Evolutionary conservation across 2,888 invertebrate genomes (phyloP), one percentile per base, ranked within the genome.

Genomic region (Morpho helenor): DNA sequence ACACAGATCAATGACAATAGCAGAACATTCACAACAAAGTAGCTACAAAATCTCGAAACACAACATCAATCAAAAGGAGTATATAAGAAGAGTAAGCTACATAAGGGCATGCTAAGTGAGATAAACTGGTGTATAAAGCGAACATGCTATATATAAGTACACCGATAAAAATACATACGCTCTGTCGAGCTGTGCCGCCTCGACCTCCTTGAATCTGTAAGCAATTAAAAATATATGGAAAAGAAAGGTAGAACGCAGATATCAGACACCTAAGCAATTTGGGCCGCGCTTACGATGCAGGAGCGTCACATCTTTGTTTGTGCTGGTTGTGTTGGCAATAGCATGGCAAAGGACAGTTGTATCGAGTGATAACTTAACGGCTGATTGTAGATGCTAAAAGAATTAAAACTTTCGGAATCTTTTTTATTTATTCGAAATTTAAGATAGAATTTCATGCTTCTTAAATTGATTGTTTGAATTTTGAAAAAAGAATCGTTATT

Each of bases 131-230:
- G 73, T 67, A 73, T 31, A 67, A 80, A 80, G 73, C 72, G 73
- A 70, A 67, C 68, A 77, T 84, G 82, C 80, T 71, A 73, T 66
- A 45, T 16, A 68, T 69, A 73, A 73, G 72, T 69, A 77, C 82
- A 80, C 81, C 74, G 80, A 80, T 84, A 85, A 84, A 80, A 82
- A 92, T 95, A 95, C 95, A 93, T 95, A 95, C 95, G 95, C 93
- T 94, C 95, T 92, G 91, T 95, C 95, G 93, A 95, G 87, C 73
- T 92, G 93, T 79, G 95, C 94, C 85, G 94, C 94, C 93, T 95
- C 95, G 82, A 94, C 92, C 92, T 95, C 95, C 94, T 95, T 95
- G 94, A 95, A 95, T 94, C 95, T 95, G 95, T 77, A 95, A 95
- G 93, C 89, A 91, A 91, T 90, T 87, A 82, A 87, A 91, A 84